phyloP scores from a whole-genome alignment of 2,888 invertebrate genomes.

The Drosophila subsilvestris region DNA sequence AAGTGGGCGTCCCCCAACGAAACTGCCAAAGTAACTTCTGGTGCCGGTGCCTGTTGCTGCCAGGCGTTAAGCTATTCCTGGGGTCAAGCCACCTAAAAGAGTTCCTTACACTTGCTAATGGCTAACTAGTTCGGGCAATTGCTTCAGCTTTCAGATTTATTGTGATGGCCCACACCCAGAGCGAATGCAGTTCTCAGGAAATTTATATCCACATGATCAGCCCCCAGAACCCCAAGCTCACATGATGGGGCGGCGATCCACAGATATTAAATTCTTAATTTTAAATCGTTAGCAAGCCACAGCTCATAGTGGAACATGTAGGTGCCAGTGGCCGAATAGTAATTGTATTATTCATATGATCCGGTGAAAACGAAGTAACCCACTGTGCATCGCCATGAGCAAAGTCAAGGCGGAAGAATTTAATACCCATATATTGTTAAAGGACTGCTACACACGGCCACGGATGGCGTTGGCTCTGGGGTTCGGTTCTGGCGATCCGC shows the following conservation, averaged over 20 bases:
- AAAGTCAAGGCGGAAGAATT: conserved; percentile 69
- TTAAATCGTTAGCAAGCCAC: conserved; percentile 82
- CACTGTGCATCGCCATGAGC: conserved; percentile 62
- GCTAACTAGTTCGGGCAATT: conserved; percentile 29
- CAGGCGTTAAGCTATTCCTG: conserved; percentile 74
- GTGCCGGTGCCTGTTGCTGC: conserved; percentile 30
- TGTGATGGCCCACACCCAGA: conserved; percentile 47
- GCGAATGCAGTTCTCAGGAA: conserved; percentile 55
- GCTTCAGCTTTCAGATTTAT: conserved; percentile 63
- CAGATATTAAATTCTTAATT: conserved; percentile 82
- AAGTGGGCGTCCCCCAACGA: conserved; percentile 65
- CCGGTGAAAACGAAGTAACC: background rate
- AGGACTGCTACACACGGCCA: conserved; percentile 47
- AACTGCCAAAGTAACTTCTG: conserved; percentile 38
- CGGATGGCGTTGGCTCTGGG: conserved; percentile 18
- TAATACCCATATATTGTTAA: conserved; percentile 73
- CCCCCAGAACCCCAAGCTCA: conserved; percentile 34
- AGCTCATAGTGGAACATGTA: conserved; percentile 1
- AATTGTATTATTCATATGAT: background rate
- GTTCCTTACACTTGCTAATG: conserved; percentile 63
- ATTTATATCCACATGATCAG: conserved; percentile 62
- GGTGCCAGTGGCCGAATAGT: background rate
- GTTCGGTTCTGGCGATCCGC: conserved; percentile 12
- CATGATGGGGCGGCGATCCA: conserved; percentile 34
- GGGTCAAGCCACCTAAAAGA: conserved; percentile 56